phyloP scores from a whole-genome alignment of 2,888 invertebrate species.

The Aspidapion aeneum region DNA sequence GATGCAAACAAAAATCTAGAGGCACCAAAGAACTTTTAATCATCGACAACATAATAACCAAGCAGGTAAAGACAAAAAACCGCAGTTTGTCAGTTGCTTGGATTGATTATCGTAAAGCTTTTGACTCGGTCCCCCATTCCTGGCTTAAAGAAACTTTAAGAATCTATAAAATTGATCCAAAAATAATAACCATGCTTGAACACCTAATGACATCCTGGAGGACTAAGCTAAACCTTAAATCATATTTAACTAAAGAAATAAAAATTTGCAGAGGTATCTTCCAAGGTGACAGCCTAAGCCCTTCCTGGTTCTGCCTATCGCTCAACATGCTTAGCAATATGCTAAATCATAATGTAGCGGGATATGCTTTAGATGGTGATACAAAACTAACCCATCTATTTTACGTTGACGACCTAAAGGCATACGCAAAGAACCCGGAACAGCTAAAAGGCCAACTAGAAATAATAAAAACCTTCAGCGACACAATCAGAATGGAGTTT shows the following conservation, averaged over 20 bases:
- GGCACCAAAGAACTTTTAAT: neutral
- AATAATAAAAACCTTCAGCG: neutral
- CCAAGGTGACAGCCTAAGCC: constrained; percentile 3
- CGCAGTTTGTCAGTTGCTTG: neutral
- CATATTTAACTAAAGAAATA: neutral
- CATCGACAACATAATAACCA: neutral
- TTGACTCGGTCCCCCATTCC: neutral
- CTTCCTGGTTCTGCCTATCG: neutral
- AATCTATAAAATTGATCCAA: neutral
- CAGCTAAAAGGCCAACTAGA: neutral
- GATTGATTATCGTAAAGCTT: constrained; percentile 1
- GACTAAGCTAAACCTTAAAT: neutral
- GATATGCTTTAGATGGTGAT: neutral
- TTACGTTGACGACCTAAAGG: neutral
- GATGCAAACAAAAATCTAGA: neutral
- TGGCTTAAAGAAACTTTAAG: neutral
- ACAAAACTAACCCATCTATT: neutral
- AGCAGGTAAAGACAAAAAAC: neutral
- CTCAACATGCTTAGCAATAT: neutral
- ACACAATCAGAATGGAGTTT: neutral
- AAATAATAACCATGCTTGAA: too few species aligned
- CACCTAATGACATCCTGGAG: too few species aligned
- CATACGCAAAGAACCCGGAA: neutral
- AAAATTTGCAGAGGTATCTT: neutral
- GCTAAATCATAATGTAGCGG: neutral